A percentile compares a stretch with the other conserved stretches of the same genome.
phyloP scores from a whole-genome alignment of 1,140 invertebrate genomes.

The Hycleus phaleratus region DNA sequence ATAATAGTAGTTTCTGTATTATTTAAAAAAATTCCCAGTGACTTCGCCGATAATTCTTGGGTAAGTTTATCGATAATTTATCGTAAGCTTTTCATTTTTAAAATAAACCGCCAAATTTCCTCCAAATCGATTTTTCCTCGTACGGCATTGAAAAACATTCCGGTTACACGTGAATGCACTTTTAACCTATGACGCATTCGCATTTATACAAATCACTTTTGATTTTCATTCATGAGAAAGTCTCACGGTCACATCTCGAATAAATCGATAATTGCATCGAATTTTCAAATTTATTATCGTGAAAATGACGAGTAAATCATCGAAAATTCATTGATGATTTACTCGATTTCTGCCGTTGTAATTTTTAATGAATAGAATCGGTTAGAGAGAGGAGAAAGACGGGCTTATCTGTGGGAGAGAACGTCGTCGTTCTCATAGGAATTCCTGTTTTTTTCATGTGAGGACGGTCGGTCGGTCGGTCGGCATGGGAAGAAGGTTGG shows the following conservation, averaged over 20 bases:
- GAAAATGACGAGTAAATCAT: no score
- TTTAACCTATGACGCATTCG: constrained; percentile 25
- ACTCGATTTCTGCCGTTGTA: no score
- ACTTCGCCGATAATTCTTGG: neutral
- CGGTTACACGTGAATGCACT: constrained; percentile 21
- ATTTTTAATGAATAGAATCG: no score
- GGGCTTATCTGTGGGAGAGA: no score
- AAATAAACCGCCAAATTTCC: neutral
- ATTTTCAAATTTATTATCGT: no score
- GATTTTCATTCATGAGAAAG: constrained; percentile 27
- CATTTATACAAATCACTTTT: constrained; percentile 17
- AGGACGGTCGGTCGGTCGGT: no score
- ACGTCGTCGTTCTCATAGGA: no score
- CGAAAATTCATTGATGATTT: no score
- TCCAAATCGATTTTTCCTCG: constrained; percentile 21
- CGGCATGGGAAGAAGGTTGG: no score
- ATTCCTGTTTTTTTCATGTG: no score
- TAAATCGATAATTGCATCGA: neutral
- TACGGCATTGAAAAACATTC: constrained; percentile 29
- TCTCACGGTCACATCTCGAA: constrained; percentile 3
- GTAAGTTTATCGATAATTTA: no score
- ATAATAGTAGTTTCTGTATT: neutral
- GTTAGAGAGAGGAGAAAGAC: no score
- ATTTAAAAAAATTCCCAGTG: neutral
- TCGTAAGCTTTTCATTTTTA: constrained; percentile 4